Percentiles rank a stretch among this genome's conserved stretches.
phyloP scores from a whole-genome alignment of 1,140 invertebrate genomes.

The Micrasema minimum region DNA sequence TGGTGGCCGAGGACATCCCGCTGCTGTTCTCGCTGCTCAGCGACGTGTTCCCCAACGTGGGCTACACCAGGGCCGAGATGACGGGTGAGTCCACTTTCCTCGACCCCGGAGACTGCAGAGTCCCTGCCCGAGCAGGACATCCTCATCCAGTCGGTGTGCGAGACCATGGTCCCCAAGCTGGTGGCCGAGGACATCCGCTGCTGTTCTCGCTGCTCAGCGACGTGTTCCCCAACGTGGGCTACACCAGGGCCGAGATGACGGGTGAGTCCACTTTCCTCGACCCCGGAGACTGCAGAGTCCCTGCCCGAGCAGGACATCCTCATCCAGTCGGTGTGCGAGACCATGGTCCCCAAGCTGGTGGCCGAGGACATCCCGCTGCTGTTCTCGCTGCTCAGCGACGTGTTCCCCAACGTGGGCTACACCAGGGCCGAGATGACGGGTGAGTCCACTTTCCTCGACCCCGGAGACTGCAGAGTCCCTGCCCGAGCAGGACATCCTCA shows the following conservation, averaged over 20 bases:
- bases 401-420: conserved; percentile 98
- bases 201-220: conserved; percentile 97
- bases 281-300: conserved; percentile 94
- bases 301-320: conserved; percentile 98
- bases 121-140: conserved; percentile 98
- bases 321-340: conserved; percentile 99
- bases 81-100: conserved; percentile 70
- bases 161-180: conserved; percentile 99
- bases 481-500: conserved; percentile 97
- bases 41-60: conserved; percentile 98
- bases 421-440: conserved; percentile 95
- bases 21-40: conserved; percentile 95
- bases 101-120: conserved; percentile 92
- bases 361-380: conserved; percentile 98
- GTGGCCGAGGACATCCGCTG: conserved; percentile 98
- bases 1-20: conserved; percentile 99
- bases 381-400: conserved; percentile 96
- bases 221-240: conserved; percentile 98
- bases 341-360: conserved; percentile 98
- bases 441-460: conserved; percentile 67
- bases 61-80: conserved; percentile 96
- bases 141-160: conserved; percentile 98
- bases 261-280: conserved; percentile 69
- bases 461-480: conserved; percentile 96
- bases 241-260: conserved; percentile 95